phyloP scores from a whole-genome alignment of 2,113 vertebrate species.

The Psammodynastes pulverulentus region DNA sequence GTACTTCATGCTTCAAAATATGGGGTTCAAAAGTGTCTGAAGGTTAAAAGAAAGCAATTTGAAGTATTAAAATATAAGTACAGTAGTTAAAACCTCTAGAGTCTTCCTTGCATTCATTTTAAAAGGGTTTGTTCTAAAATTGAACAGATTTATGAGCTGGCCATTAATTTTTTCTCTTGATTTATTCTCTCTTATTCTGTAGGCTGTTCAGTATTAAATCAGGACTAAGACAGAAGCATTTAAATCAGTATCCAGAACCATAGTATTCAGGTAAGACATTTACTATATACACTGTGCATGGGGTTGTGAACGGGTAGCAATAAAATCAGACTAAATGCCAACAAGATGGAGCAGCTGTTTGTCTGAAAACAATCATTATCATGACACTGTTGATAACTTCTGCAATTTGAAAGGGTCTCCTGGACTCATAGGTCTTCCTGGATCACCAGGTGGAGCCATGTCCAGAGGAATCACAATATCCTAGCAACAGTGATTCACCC shows the following conservation, averaged over 20 bases:
- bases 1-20: neutral
- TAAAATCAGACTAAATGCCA: neutral
- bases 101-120: neutral
- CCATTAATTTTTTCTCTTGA: neutral
- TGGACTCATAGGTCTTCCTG: neutral
- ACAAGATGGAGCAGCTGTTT: neutral
- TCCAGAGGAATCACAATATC: neutral
- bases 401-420: neutral
- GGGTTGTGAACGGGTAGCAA: neutral
- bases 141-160: neutral
- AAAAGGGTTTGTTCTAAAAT: neutral
- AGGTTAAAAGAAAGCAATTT: neutral
- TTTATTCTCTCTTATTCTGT: neutral
- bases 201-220: slow-evolving; percentile 10
- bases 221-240: slow-evolving; percentile 14
- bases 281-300: neutral
- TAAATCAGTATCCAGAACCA: slow-evolving; percentile 15
- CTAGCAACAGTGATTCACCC: neutral
- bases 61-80: neutral
- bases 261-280: slow-evolving; percentile 24
- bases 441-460: neutral
- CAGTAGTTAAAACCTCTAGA: neutral
- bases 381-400: neutral
- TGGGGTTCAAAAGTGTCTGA: neutral
- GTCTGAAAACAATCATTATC: neutral